Evolutionary conservation across 2,888 invertebrate genomes (phyloP), one percentile per base, ranked within the genome.

Genomic region (Nymphalis urticae): DNA sequence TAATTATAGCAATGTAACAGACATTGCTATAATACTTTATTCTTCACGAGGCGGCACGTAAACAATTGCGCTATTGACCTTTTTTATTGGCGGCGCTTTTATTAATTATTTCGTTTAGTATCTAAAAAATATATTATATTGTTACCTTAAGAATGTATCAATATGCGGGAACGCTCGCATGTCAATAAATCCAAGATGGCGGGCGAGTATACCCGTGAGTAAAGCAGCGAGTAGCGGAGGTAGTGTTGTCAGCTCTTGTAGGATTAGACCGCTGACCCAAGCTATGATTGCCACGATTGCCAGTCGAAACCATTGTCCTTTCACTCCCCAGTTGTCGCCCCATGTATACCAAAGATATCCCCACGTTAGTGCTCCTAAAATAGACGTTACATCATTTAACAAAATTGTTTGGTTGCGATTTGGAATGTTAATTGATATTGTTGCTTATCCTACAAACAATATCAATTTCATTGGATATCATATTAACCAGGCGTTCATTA

Each of bases 141-240:
- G 21, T 64, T 78, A 92, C 92, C 92, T 88, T 72, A 92, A 79
- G 76, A 89, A 88, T 17, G 76, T 74, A 70, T 92, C 92, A 19
- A 91, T 76, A 7, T 87, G 77, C 2, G 83, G 81, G 66, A 85
- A 85, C 2, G 87, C 75, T 63, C 87, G 76, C 89, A 92, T 92
- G 54, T 91, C 87, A 0, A 92, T 81, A 21, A 88, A 84, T 1
- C 82, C 86, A 0, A 89, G 68, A 66, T 91, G 82, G 19, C 89
- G 81, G 0, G 89, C 90, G 0, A 87, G 75, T 51, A 92, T 89
- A 17, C 92, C 92, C 1, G 83, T 86, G 2, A 88, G 71, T 2
- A 92, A 73, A 1, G 89, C 89, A 17, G 89, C 92, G 2, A 92
- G 72, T 0, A 88, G 78, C 0, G 89, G 87, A 1, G 92, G 92